Conservation (phyloP, 1,140 invertebrate genomes). For the Helicoverpa zea region DNA sequence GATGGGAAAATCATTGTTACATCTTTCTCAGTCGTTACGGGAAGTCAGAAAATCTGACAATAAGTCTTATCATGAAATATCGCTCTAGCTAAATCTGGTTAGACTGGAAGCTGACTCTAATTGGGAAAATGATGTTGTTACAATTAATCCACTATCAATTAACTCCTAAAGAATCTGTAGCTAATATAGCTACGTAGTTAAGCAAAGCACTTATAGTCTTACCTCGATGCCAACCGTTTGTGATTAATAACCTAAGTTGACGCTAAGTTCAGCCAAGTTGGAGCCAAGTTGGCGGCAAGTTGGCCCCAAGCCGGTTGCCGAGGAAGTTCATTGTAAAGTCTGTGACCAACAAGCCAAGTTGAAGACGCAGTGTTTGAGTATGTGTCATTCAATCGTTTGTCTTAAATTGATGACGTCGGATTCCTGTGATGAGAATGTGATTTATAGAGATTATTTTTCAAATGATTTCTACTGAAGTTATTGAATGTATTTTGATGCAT, state of each 20-base stretch:
- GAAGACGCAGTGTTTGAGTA: background rate
- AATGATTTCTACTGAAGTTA: too few species aligned
- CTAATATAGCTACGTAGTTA: background rate
- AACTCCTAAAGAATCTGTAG: background rate
- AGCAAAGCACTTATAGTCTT: background rate
- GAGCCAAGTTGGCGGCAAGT: constrained; percentile 1
- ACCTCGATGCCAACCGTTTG: background rate
- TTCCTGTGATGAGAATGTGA: too few species aligned
- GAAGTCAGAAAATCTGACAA: too few species aligned
- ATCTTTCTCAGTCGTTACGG: too few species aligned
- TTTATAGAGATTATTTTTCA: too few species aligned
- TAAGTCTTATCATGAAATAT: background rate
- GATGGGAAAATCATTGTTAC: too few species aligned
- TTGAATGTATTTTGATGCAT: too few species aligned
- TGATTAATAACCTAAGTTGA: constrained; percentile 33
- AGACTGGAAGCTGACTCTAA: too few species aligned
- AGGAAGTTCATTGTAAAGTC: constrained; percentile 24
- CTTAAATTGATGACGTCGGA: background rate
- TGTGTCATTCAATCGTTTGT: constrained; percentile 13
- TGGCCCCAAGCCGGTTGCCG: constrained; percentile 13
- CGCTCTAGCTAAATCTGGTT: too few species aligned
- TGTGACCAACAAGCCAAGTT: constrained; percentile 11
- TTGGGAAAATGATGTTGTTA: too few species aligned
- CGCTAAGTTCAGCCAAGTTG: background rate
- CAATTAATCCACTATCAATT: background rate